Percentiles rank a stretch among this genome's conserved stretches.
phyloP scores from a whole-genome alignment of 2,113 vertebrate species.

The Psittacara wagleri region DNA sequence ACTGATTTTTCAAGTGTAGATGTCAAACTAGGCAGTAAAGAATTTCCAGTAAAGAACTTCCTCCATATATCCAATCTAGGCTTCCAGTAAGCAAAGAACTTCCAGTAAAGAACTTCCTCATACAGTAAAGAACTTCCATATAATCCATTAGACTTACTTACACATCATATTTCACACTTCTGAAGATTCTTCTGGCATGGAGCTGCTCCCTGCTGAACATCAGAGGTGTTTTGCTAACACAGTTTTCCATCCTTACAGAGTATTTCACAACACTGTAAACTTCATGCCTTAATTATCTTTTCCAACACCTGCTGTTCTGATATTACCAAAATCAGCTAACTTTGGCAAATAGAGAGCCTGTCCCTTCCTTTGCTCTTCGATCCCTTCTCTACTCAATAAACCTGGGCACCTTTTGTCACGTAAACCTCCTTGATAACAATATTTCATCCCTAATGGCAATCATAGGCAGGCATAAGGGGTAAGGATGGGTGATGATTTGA shows the following conservation, averaged over 20 bases:
- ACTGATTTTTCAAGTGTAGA: not conserved
- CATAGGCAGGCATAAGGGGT: not conserved
- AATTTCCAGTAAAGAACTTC: too few species aligned
- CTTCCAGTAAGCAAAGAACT: too few species aligned
- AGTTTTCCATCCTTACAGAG: not conserved
- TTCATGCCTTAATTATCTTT: constrained; percentile 7
- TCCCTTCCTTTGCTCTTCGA: not conserved
- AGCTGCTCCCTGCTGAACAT: not conserved
- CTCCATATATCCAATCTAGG: too few species aligned
- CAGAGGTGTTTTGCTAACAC: not conserved
- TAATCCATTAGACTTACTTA: not conserved
- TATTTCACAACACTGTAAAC: not conserved
- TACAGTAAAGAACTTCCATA: too few species aligned
- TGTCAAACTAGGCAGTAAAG: not conserved
- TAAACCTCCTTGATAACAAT: not conserved
- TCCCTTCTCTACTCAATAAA: not conserved
- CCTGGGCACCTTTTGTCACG: not conserved
- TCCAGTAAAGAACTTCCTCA: too few species aligned
- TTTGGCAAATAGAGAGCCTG: not conserved
- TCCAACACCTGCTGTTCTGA: not conserved
- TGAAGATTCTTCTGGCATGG: not conserved
- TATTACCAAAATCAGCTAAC: not conserved
- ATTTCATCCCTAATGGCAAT: not conserved
- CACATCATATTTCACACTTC: not conserved
- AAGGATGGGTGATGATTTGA: not conserved